Base-by-base conservation (phyloP, 2,113 vertebrate species). In the Takifugu bimaculatus region DNA sequence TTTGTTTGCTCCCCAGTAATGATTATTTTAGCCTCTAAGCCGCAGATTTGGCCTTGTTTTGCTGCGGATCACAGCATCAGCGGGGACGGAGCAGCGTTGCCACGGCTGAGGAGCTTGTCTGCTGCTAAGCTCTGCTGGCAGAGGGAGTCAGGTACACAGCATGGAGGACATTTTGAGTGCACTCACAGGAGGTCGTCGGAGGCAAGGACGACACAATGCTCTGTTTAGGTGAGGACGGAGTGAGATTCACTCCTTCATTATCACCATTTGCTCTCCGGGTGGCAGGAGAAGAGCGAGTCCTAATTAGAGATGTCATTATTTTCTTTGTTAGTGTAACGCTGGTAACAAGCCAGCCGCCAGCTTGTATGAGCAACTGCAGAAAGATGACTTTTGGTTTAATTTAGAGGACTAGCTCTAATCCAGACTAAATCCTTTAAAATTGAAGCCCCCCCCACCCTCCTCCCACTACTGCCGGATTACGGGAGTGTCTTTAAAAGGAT, bases 351-450 rank as follows among this genome's bases (percentile, higher is more conserved):
- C 80, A 82, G 77, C 81, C 60, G 63, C 81, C 87, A 87, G 86
- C 76, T 85, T 87, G 83, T 85, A 89, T 89, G 87, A 89, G 89
- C 87, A 89, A 88, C 85, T 75, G 75, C 86, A 75, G 83, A 88
- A 89, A 91, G 83, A 74, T 83, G 89, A 89, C 87, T 90, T 91
- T 91, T 85, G 86, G 87, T 91, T 91, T 91, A 92, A 92, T 91
- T 92, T 92, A 81, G 86, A 90, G 80, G 89, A 89, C 91, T 88
- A 90, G 87, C 82, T 85, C 77, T 91, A 92, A 92, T 91, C 91
- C 91, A 88, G 86, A 85, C 84, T 89, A 90, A 91, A 65, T 88
- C 89, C 80, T 68, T 82, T 87, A 89, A 90, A 89, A 79, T 83
- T 89, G 88, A 86, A 85, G 79, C 75, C 82, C 84, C 52, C 52